Conservation (phyloP, 2,113 vertebrate genomes). For the Sisor rabdophorus region DNA sequence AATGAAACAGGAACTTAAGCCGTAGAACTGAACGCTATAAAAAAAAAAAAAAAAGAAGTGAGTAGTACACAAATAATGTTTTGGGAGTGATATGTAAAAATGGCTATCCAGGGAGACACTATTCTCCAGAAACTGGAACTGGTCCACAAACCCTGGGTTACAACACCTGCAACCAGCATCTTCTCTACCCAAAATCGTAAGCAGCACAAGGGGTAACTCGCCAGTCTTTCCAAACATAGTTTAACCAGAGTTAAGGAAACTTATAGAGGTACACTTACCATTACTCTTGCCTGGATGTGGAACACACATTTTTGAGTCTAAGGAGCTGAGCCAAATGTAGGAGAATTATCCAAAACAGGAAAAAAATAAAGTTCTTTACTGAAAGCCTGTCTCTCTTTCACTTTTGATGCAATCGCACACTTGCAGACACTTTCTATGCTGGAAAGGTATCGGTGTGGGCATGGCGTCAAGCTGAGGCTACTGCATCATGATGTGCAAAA, state of each 20-base stretch:
- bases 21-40: neutral
- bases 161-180: constrained; percentile 38
- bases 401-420: constrained; percentile 20
- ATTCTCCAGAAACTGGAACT: neutral
- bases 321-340: neutral
- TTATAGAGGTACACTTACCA: constrained; percentile 5
- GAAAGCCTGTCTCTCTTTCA: neutral
- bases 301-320: neutral
- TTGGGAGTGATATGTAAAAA: neutral
- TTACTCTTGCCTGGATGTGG: neutral
- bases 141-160: neutral
- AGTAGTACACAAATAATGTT: neutral
- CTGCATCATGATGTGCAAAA: constrained; percentile 68
- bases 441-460: constrained; percentile 62
- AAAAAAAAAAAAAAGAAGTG: neutral
- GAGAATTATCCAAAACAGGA: constrained; percentile 1
- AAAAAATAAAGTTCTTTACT: constrained; percentile 41
- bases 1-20: neutral
- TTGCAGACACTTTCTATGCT: neutral
- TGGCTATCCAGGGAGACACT: neutral
- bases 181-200: neutral
- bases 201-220: neutral
- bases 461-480: constrained; percentile 74
- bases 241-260: neutral
- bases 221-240: neutral